Base-by-base conservation (phyloP, 2,797 vertebrate genomes). In the Typhlichthys eigenmanni region DNA sequence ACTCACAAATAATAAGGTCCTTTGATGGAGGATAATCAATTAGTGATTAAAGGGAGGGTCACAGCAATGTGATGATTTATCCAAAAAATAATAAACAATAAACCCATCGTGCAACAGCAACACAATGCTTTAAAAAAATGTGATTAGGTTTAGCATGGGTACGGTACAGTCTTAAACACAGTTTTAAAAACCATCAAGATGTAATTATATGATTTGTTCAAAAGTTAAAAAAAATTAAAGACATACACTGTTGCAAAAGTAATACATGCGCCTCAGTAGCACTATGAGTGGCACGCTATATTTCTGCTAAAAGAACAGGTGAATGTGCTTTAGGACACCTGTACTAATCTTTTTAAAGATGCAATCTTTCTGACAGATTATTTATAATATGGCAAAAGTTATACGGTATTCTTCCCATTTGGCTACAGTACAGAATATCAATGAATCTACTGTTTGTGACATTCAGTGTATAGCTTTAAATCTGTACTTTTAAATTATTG, bases 1-100 rank as follows among this genome's bases (percentile, higher is more conserved):
- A 93, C 89, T 89, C 90, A 90, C 89, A 91, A 90, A 91, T 92
- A 90, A 88, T 88, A 88, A 88, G 86, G 80, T 84, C 83, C 87
- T 90, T 89, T 89, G 85, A 89, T 89, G 86, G 83, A 84, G 80
- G 84, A 88, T 88, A 91, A 90, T 90, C 90, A 90, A 88, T 90
- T 90, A 91, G 85, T 70, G 76, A 66, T 82, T 83, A 86, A 78
- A 84, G 83, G 73, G 83, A 55, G 61, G 76, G 76, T 75, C 77
- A 62, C 85, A 81, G 76, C 83, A 84, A 80, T 75, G 43, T 50
- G 55, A 19, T 43, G 74, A 48, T 17, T 38, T 14, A 48, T 49
- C 45, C 72, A 56, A 76, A 80, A 62, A 54, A 50, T 34, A 17
- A 13, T 56, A 34, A 58, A 79, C 65, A 13, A 68, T 54, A 24